Conservation (phyloP, 2,113 vertebrate species). For the Calidris pugnax region DNA sequence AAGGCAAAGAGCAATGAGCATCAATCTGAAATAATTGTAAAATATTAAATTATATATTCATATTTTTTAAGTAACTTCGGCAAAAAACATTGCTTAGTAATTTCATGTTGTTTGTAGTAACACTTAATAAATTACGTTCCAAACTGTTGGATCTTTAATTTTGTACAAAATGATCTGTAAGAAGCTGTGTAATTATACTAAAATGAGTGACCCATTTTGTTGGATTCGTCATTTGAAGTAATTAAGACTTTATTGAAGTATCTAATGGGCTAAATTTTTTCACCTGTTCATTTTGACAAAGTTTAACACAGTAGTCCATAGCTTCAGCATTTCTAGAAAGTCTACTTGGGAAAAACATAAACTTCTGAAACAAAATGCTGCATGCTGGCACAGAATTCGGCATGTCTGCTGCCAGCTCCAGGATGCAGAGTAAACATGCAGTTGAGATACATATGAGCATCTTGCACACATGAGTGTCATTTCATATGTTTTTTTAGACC, state of each 20-base stretch:
- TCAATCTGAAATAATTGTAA: background rate
- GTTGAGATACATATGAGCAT: background rate
- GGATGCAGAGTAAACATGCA: too few species aligned
- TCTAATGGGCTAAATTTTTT: background rate
- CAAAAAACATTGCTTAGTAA: background rate
- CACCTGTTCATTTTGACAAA: background rate
- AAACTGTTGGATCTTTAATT: background rate
- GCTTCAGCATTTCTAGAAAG: background rate
- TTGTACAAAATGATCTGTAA: background rate
- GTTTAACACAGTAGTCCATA: background rate
- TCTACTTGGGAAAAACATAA: background rate
- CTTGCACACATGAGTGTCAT: background rate
- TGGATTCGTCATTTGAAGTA: background rate
- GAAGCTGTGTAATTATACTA: background rate
- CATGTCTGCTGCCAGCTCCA: background rate
- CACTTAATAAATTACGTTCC: background rate
- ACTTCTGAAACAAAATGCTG: background rate
- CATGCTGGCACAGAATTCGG: background rate
- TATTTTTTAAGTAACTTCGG: background rate
- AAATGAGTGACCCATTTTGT: background rate
- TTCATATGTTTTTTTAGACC: background rate
- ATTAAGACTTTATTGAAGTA: background rate
- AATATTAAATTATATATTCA: background rate
- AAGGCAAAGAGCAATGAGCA: background rate
- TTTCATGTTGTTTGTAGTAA: background rate